Percentiles rank a stretch among this genome's conserved stretches.
Conservation (phyloP, 2,888 invertebrate genomes). For the Philereme vetulata region DNA sequence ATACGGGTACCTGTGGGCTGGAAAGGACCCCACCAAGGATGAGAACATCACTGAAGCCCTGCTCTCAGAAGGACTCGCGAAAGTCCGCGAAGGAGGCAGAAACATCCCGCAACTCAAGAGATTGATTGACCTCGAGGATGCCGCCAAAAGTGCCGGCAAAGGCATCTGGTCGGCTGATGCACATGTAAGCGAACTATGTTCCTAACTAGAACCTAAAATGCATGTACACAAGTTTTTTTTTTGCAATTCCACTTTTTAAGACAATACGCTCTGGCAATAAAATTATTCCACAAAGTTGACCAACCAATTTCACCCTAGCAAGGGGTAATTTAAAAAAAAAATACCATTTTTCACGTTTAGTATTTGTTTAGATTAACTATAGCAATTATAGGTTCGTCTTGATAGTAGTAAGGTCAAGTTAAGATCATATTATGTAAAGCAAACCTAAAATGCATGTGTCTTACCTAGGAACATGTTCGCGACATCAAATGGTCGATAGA, state of each 20-base stretch:
- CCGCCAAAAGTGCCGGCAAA: constrained; percentile 93
- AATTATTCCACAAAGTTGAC: too few species aligned
- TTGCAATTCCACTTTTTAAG: too few species aligned
- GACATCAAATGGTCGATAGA: constrained; percentile 96
- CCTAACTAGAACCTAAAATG: too few species aligned
- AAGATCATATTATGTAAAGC: too few species aligned
- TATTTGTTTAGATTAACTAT: too few species aligned
- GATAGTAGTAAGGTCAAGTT: too few species aligned
- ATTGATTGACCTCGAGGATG: constrained; percentile 94
- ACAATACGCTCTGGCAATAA: too few species aligned
- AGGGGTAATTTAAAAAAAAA: too few species aligned
- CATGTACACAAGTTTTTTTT: too few species aligned
- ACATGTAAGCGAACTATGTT: constrained; percentile 51
- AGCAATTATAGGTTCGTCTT: too few species aligned
- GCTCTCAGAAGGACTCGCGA: constrained; percentile 94
- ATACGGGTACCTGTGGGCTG: constrained; percentile 94
- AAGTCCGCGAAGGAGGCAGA: constrained; percentile 86
- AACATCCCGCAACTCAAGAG: constrained; percentile 86
- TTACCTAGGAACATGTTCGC: constrained; percentile 87
- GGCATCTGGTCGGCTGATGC: constrained; percentile 88
- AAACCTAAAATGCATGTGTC: not conserved
- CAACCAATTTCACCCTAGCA: too few species aligned
- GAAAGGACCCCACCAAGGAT: constrained; percentile 89
- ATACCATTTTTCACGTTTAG: too few species aligned
- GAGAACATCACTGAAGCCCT: constrained; percentile 95